These are phyloP conservation scores for Augochlora pura DNA, from an alignment of 1,140 invertebrate genomes.

Conservation along the genomic window DNA sequence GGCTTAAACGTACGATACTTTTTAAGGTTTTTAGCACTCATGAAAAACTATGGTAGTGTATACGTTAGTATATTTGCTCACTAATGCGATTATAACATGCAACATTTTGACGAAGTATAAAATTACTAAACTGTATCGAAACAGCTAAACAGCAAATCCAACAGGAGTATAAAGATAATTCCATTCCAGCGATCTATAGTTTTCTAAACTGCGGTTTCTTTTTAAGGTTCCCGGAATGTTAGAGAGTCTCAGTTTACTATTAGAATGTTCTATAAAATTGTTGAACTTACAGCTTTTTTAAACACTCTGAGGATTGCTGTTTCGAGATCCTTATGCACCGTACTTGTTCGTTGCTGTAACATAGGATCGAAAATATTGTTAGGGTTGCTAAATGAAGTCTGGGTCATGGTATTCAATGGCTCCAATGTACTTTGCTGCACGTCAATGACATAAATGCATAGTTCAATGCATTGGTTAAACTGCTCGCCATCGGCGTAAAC, in stretches of 20 bases:
- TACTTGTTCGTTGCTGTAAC: slow-evolving; percentile 86
- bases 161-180: too few species aligned
- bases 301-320: slow-evolving; percentile 91
- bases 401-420: slow-evolving; percentile 96
- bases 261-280: too few species aligned
- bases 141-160: too few species aligned
- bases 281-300: slow-evolving; percentile 85
- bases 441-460: slow-evolving; percentile 98
- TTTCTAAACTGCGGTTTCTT: too few species aligned
- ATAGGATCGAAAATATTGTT: slow-evolving; percentile 97
- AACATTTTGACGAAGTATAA: slow-evolving; percentile 20
- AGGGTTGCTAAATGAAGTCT: slow-evolving; percentile 95
- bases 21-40: slow-evolving; percentile 40
- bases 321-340: slow-evolving; percentile 89
- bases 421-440: slow-evolving; percentile 97
- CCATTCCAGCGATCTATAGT: too few species aligned
- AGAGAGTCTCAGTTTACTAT: too few species aligned
- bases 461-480: slow-evolving; percentile 93
- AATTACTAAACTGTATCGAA: slow-evolving; percentile 10
- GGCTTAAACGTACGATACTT: slow-evolving; percentile 62
- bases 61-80: background rate
- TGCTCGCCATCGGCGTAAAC: slow-evolving; percentile 97
- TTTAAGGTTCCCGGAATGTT: too few species aligned
- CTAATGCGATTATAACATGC: background rate
- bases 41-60: slow-evolving; percentile 21